Evolutionary conservation across 2,113 vertebrate species (phyloP).

Genomic region (Clarias macrocephalus): DNA sequence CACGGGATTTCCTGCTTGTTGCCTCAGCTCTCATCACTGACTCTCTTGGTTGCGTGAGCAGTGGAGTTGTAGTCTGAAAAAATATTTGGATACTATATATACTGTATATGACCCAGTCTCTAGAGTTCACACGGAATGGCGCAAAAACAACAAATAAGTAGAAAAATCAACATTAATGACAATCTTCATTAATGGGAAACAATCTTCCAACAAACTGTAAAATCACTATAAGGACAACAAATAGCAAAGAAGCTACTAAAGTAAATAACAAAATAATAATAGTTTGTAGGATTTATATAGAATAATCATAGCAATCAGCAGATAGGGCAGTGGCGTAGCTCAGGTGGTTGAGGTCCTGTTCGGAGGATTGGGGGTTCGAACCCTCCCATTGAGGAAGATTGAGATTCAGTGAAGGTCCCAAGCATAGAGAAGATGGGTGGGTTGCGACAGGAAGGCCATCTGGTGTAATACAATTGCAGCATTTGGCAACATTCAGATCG

Average conservation of each 20-base stretch:
- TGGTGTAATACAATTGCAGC: too few species aligned
- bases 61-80: neutral
- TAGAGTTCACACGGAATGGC: neutral
- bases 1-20: slow-evolving; percentile 69
- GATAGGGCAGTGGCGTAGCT: too few species aligned
- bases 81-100: neutral
- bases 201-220: neutral
- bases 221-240: neutral
- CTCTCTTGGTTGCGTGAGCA: slow-evolving; percentile 18
- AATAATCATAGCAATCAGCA: neutral
- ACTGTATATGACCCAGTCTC: neutral
- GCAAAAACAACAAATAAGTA: neutral
- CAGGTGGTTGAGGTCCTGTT: too few species aligned
- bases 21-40: slow-evolving; percentile 59
- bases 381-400: too few species aligned
- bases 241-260: neutral
- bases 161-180: neutral
- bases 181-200: too few species aligned
- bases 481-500: too few species aligned
- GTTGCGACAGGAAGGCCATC: too few species aligned
- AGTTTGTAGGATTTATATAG: neutral
- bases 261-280: neutral
- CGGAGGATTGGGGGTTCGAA: too few species aligned
- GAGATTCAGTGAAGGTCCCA: too few species aligned
- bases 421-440: too few species aligned